These are phyloP conservation scores for Dicaeum eximium DNA, from an alignment of 2,113 vertebrate genomes.

Conservation along the genomic window DNA sequence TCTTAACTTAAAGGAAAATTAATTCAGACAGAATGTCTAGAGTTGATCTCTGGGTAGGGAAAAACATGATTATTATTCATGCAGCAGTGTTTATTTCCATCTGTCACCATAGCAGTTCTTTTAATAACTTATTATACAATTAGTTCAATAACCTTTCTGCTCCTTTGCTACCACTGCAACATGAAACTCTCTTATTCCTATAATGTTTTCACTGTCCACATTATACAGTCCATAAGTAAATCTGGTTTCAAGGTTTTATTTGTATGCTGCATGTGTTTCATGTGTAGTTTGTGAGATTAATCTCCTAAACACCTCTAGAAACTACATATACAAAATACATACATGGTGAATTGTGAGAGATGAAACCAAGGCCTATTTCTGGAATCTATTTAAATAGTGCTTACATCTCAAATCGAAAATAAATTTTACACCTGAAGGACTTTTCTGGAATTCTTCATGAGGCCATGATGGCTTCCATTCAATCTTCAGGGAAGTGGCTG, in stretches of 20 bases:
- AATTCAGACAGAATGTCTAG: conserved; percentile 68
- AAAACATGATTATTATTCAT: conserved; percentile 66
- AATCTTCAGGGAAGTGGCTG: background rate
- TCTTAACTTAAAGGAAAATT: conserved; percentile 66
- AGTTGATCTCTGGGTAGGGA: conserved; percentile 62
- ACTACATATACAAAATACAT: background rate
- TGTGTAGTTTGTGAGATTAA: background rate
- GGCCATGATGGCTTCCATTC: background rate
- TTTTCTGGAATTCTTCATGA: background rate
- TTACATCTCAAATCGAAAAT: background rate
- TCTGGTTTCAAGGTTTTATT: background rate
- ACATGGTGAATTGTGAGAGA: background rate
- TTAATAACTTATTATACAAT: conserved; percentile 62
- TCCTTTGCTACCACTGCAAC: background rate
- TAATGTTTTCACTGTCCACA: background rate
- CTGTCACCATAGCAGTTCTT: conserved; percentile 55
- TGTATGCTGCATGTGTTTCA: background rate
- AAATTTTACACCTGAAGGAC: background rate
- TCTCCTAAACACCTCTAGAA: background rate
- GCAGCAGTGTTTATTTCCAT: conserved; percentile 67
- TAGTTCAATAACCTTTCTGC: conserved; percentile 54
- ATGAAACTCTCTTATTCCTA: background rate
- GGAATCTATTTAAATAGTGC: background rate
- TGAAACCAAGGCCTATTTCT: background rate
- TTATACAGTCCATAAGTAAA: background rate